Base-by-base conservation (phyloP, 1,140 invertebrate species). In the Propsilocerus akamusi region DNA sequence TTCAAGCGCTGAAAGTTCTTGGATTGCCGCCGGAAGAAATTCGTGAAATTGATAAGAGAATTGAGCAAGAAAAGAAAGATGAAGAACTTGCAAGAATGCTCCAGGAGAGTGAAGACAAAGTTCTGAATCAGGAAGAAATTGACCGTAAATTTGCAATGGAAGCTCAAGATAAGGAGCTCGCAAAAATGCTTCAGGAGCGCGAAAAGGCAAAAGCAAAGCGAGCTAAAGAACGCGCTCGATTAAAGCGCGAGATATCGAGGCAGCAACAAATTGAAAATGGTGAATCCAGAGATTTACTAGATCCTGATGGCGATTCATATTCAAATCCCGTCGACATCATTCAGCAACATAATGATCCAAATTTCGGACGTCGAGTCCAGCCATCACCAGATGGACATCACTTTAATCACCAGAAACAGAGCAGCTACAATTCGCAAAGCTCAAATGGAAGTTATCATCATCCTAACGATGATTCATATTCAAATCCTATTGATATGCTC, bases 161-260 rank as follows among this genome's bases (percentile, higher is more conserved):
- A 68, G 83, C 83, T 4, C 89, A 94, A 62, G 91, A 96, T 64
- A 78, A 86, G 46, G 86, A 94, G 65, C 68, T 95, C 3, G 91
- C 91, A 1, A 77, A 81, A 58, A 76, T 94, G 61, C 69, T 96
- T 32, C 89, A 96, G 62, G 89, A 94, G 60, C 79, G 83, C 59
- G 81, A 90, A 60, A 76, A 76, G 53, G 75, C 77, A 6, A 80
- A 79, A 59, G 72, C 74, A 1, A 74, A 72, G 56, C 66, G 80
- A 51, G 80, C 81, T 1, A 72, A 74, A 56, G 66, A 80, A 55
- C 82, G 77, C 57, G 79, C 80, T 30, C 61, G 80, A 24, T 68
- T 75, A 37, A 76, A 74, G 55, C 75, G 76, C 53, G 68, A 68
- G 53, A 17, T 41, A 17, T 20, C 22, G 34, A 72, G 70, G 47